Conservation (phyloP, 2,113 vertebrate genomes). For the Tragelaphus imberbis region DNA sequence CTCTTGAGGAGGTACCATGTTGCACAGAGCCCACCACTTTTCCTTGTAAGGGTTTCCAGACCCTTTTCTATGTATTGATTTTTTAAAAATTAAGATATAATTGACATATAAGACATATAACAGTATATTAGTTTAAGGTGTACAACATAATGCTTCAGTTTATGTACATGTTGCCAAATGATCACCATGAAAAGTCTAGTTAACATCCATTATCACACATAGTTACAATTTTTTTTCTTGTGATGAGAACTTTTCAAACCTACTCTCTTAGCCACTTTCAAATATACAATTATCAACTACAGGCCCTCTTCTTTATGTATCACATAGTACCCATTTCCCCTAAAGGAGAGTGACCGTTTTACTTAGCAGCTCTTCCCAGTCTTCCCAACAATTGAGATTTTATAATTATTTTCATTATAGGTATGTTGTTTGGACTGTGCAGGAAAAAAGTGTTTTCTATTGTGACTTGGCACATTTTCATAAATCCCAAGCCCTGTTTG, state of each 20-base stretch:
- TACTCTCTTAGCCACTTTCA: background rate
- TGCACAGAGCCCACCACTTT: background rate
- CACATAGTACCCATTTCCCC: background rate
- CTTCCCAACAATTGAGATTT: conserved; percentile 15
- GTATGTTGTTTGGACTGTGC: background rate
- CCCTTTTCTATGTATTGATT: background rate
- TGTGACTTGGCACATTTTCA: background rate
- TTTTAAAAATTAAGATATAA: background rate
- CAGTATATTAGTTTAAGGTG: background rate
- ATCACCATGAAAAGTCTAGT: background rate
- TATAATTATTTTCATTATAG: conserved; percentile 39
- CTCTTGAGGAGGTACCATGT: background rate
- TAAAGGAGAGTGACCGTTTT: background rate
- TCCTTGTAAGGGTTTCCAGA: background rate
- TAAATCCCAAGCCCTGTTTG: background rate
- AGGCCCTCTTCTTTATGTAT: background rate
- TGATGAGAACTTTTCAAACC: background rate
- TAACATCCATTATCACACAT: background rate
- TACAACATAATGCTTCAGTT: background rate
- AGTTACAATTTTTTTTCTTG: background rate
- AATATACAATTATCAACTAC: background rate
- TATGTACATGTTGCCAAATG: background rate
- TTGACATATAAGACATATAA: background rate
- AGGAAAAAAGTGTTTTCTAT: background rate
- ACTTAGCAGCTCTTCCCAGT: background rate